A percentile compares a stretch with the other conserved stretches of the same genome.
Conservation (phyloP, 2,888 invertebrate genomes). For the Lithosia quadra region DNA sequence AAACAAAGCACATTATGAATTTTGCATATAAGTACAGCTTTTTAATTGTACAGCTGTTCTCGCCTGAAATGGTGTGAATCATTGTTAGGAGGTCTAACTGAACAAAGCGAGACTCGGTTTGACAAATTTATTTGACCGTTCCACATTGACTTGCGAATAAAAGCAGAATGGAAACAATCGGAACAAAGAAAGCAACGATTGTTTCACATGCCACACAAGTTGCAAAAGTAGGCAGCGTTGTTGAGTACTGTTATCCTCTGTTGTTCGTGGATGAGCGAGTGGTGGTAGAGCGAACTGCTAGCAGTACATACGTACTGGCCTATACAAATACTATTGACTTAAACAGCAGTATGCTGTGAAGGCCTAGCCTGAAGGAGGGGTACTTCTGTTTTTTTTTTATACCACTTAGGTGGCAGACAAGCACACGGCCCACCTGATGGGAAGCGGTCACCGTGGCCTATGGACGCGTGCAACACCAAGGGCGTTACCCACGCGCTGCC, state of each 20-base stretch:
- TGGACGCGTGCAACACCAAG: too few species aligned
- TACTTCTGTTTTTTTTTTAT: too few species aligned
- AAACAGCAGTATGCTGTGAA: not conserved
- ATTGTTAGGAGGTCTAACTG: not conserved
- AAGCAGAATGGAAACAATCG: not conserved
- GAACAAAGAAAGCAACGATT: conserved; percentile 2
- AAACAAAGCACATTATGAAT: not conserved
- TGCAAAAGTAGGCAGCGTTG: not conserved
- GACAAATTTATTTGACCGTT: conserved; percentile 3
- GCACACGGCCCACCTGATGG: too few species aligned
- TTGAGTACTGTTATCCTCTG: not conserved
- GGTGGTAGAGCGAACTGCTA: not conserved
- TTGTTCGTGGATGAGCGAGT: not conserved
- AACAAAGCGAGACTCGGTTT: conserved; percentile 1
- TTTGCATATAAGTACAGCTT: not conserved
- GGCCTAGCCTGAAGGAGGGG: too few species aligned
- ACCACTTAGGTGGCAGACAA: too few species aligned
- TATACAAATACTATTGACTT: not conserved
- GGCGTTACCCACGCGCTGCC: too few species aligned
- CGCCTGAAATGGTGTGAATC: not conserved
- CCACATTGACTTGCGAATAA: conserved; percentile 5
- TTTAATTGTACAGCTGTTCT: conserved; percentile 3
- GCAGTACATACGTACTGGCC: not conserved
- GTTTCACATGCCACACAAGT: not conserved
- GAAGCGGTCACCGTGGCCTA: too few species aligned